A percentile compares a stretch with the other conserved stretches of the same genome.
These are phyloP conservation scores for Distichodus sexfasciatus DNA, from an alignment of 2,797 vertebrate genomes.

Conservation along the genomic window DNA sequence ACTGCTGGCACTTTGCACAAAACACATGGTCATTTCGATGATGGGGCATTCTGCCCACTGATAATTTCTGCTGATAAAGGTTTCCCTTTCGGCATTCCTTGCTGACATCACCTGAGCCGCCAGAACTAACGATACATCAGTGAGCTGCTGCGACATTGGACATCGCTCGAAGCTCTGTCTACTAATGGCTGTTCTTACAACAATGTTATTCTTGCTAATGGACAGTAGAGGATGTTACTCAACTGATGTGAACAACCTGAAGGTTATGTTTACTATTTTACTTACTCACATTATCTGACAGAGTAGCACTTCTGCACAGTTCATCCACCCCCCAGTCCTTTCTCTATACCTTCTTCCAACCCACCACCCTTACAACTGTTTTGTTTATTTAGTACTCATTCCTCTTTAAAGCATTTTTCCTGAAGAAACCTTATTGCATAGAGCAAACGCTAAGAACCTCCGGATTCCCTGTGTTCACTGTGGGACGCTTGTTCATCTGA, in stretches of 20 bases:
- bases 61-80: slow-evolving; percentile 35
- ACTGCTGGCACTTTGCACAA: not conserved
- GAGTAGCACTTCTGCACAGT: too few relatives aligned
- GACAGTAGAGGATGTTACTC: not conserved
- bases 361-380: too few relatives aligned
- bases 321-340: too few relatives aligned
- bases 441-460: too few relatives aligned
- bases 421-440: too few relatives aligned
- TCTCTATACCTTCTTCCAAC: too few relatives aligned
- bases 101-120: slow-evolving; percentile 12
- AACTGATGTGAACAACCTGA: not conserved
- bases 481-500: too few relatives aligned
- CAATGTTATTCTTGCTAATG: not conserved
- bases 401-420: too few relatives aligned
- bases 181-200: not conserved
- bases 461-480: too few relatives aligned
- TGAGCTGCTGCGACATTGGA: not conserved
- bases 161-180: not conserved
- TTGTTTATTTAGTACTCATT: too few relatives aligned
- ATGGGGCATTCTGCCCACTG: slow-evolving; percentile 14
- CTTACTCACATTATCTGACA: too few relatives aligned
- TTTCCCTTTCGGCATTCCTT: slow-evolving; percentile 10
- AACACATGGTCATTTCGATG: slow-evolving; percentile 21
- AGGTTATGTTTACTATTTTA: not conserved
- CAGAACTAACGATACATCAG: not conserved